These are phyloP conservation scores for Sitta carolinensis DNA, from an alignment of 2,797 vertebrate genomes.

Conservation along the genomic window DNA sequence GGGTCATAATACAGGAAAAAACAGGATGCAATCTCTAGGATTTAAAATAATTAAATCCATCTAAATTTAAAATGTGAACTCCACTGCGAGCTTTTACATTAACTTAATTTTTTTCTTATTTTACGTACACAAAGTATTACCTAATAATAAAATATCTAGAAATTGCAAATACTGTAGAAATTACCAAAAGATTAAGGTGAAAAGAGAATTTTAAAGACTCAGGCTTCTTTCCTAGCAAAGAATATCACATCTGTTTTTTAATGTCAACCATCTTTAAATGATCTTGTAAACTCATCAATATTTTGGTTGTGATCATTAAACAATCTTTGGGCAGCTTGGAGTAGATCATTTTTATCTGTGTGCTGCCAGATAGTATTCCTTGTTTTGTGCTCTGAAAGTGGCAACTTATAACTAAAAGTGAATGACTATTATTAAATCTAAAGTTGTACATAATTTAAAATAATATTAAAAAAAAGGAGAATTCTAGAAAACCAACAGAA, in stretches of 20 bases:
- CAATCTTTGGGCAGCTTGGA: not conserved
- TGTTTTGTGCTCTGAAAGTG: not conserved
- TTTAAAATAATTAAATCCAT: not conserved
- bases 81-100: not conserved
- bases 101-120: not conserved
- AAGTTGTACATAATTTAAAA: not conserved
- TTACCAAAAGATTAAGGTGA: not conserved
- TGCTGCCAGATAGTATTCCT: not conserved
- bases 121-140: not conserved
- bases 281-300: not conserved
- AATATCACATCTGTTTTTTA: not conserved
- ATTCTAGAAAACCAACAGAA: not conserved
- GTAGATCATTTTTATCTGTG: not conserved
- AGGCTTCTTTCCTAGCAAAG: not conserved
- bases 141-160: not conserved
- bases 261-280: not conserved
- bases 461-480: not conserved
- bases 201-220: not conserved
- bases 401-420: not conserved
- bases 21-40: not conserved
- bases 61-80: not conserved
- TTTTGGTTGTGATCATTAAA: slow-evolving; percentile 7
- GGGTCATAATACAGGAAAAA: not conserved
- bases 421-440: not conserved
- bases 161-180: not conserved